Percentiles rank a stretch among this genome's conserved stretches.
Evolutionary conservation across 2,113 vertebrate species (phyloP).

Genomic region (Myocastor coypus): DNA sequence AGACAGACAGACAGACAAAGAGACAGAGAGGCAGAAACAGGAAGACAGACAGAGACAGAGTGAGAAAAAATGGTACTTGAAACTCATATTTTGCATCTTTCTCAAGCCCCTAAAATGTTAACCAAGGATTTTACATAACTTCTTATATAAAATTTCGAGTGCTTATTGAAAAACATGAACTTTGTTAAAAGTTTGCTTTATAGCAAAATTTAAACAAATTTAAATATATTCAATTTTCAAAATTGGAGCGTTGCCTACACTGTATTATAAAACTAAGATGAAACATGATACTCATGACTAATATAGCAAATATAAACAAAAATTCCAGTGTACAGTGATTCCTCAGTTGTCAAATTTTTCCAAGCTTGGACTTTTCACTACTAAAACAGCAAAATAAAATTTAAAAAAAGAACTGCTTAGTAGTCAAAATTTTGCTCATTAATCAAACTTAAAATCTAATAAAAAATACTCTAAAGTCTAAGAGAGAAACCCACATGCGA

Average conservation of each 20-base stretch:
- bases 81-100: conserved; percentile 54
- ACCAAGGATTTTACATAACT: conserved; percentile 73
- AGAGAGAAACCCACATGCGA: not conserved
- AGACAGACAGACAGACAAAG: not conserved
- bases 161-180: conserved; percentile 50
- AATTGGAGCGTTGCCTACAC: not conserved
- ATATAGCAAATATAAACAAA: not conserved
- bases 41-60: not conserved
- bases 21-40: not conserved
- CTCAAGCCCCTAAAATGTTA: conserved; percentile 19
- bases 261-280: not conserved
- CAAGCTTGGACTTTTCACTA: not conserved
- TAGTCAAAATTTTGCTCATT: not conserved
- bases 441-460: not conserved
- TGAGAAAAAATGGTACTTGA: not conserved
- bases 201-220: conserved; percentile 31
- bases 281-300: not conserved
- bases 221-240: conserved; percentile 46
- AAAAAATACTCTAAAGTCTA: not conserved
- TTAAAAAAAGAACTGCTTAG: not conserved
- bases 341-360: not conserved
- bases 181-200: conserved; percentile 22
- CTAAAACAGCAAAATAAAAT: not conserved
- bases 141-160: conserved; percentile 59
- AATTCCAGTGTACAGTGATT: not conserved